phyloP scores from a whole-genome alignment of 2,113 vertebrate genomes.

The Chascanopsetta lugubris region DNA sequence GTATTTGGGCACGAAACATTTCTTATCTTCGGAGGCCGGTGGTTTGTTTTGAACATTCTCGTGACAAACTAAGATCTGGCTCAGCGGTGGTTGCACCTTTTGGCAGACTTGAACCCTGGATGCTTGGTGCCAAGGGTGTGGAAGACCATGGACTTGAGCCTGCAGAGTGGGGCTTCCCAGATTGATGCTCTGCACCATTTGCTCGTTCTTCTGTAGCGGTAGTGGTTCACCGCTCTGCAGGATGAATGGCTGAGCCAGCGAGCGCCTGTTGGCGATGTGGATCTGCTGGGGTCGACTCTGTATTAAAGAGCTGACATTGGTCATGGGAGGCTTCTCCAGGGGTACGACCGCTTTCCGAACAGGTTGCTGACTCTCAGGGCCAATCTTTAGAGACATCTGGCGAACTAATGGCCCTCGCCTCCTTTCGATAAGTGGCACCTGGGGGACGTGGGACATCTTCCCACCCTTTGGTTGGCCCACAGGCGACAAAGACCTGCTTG shows the following conservation, averaged over 20 bases:
- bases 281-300: slow-evolving; percentile 77
- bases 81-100: slow-evolving; percentile 57
- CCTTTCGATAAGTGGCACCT: slow-evolving; percentile 92
- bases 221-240: slow-evolving; percentile 64
- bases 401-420: slow-evolving; percentile 92
- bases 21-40: slow-evolving; percentile 67
- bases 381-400: slow-evolving; percentile 95
- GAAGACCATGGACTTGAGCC: slow-evolving; percentile 77
- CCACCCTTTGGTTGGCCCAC: slow-evolving; percentile 75
- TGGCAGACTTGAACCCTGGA: slow-evolving; percentile 78
- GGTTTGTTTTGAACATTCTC: slow-evolving; percentile 67
- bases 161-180: slow-evolving; percentile 80
- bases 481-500: slow-evolving; percentile 75
- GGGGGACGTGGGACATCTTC: slow-evolving; percentile 68
- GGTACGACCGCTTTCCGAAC: slow-evolving; percentile 74
- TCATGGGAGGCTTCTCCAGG: slow-evolving; percentile 73
- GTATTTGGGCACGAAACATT: slow-evolving; percentile 91
- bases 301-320: slow-evolving; percentile 71
- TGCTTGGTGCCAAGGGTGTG: slow-evolving; percentile 81
- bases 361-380: slow-evolving; percentile 85
- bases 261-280: slow-evolving; percentile 66
- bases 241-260: slow-evolving; percentile 64
- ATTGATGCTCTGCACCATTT: slow-evolving; percentile 80
- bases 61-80: slow-evolving; percentile 72
- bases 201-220: slow-evolving; percentile 69